Conservation (phyloP, 2,888 invertebrate genomes). For the Microctonus brassicae region DNA sequence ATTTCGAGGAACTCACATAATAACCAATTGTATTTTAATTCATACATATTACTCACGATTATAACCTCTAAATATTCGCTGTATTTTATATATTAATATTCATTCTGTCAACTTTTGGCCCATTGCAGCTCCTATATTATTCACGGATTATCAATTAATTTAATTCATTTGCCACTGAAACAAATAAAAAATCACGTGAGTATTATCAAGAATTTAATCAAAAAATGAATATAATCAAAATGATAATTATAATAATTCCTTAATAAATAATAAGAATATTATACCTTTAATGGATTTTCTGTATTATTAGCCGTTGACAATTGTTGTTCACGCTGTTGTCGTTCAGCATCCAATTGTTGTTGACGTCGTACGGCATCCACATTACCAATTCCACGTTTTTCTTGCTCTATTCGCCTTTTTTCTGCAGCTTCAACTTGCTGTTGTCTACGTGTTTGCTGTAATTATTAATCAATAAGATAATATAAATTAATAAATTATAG, state of each 20-base stretch:
- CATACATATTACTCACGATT: no score
- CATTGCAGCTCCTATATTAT: neutral
- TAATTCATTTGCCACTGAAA: conserved; percentile 38
- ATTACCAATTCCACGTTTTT: conserved; percentile 77
- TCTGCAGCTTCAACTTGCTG: conserved; percentile 80
- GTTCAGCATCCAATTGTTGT: conserved; percentile 74
- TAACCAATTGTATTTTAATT: neutral
- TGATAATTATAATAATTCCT: neutral
- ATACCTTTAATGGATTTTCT: conserved; percentile 55
- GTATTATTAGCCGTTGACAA: conserved; percentile 57
- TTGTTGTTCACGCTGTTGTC: conserved; percentile 74
- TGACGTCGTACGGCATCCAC: conserved; percentile 74
- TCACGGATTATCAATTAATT: neutral
- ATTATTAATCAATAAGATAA: conserved; percentile 21
- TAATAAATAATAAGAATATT: neutral
- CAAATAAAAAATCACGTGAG: no score
- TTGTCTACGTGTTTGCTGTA: conserved; percentile 76
- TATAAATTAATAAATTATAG: no score
- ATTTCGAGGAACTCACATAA: neutral
- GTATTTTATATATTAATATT: neutral
- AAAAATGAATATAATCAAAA: no score
- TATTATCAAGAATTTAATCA: no score
- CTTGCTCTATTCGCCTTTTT: conserved; percentile 74
- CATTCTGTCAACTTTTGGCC: neutral
- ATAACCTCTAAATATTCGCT: neutral